Evolutionary conservation across 2,113 vertebrate genomes (phyloP), one percentile per base, ranked within the genome.

Genomic region (Nibea albiflora): DNA sequence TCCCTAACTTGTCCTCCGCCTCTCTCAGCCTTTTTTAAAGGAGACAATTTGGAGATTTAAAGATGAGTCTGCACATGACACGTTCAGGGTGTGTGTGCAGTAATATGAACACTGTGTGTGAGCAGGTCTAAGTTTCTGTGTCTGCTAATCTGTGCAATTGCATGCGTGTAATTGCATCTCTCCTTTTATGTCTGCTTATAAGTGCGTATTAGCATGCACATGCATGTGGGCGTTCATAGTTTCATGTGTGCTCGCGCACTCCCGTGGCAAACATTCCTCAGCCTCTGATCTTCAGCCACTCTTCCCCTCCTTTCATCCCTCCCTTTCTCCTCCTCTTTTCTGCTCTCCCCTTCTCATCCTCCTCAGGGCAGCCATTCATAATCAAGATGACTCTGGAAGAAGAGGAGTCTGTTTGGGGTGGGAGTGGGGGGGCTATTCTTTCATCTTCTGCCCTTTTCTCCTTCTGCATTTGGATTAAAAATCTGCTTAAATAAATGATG

Each of bases 361-460:
- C 82, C 76, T 85, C 60, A 4, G 82, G 80, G 84, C 84, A 66
- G 66, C 64, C 69, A 74, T 89, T 92, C 73, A 90, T 76, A 78
- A 83, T 88, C 83, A 86, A 47, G 81, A 80, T 83, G 31, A 66
- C 68, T 85, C 42, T 83, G 69, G 63, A 73, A 84, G 67, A 87
- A 81, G 79, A 73, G 72, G 65, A 10, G 66, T 88, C 73, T 84
- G 52, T 76, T 31, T 26, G 24, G 24, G 24, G 24, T 26, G 24
- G 24, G 24, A 26, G 24, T 26, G 24, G 24, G 50, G 47, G 52
- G 35, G 20, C 8, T 35, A 64, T 89, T 81, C 78, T 92, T 86
- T 91, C 73, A 87, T 83, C 67, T 76, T 75, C 28, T 80, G 64
- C 70, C 63, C 57, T 76, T 60, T 82, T 76, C 31, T 69, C 17